A percentile compares a stretch with the other conserved stretches of the same genome.
Conservation (phyloP, 2,888 invertebrate species). For the Drosophila pseudotakahashii region DNA sequence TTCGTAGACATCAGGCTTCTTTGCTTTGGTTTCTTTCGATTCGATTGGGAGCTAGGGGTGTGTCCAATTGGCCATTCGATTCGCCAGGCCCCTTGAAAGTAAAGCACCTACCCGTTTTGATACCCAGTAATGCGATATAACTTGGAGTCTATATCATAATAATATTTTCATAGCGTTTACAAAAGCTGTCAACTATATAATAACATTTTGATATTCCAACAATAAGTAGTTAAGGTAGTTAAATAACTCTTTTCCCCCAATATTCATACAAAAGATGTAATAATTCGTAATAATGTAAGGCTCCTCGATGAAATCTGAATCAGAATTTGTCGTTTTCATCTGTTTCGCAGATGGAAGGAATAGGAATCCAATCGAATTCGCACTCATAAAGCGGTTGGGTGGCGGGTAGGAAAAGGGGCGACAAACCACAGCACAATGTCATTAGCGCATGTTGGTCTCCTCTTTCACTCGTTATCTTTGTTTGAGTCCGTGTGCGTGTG, state of each 20-base stretch:
- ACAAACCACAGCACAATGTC: conserved; percentile 44
- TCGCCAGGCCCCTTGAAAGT: background rate
- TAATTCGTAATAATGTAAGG: conserved; percentile 16
- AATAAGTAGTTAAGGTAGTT: background rate
- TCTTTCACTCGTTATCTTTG: conserved; percentile 6
- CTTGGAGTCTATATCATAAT: background rate
- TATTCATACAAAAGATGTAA: conserved; percentile 2
- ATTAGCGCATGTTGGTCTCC: conserved; percentile 40
- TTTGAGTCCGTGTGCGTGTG: background rate
- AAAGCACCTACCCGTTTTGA: background rate
- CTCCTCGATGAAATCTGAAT: background rate
- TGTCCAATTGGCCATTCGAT: background rate
- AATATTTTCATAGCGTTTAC: too few species aligned
- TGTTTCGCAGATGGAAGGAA: background rate
- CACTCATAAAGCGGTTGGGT: background rate
- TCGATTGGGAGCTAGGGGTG: background rate
- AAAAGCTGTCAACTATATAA: too few species aligned
- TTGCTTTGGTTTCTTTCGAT: background rate
- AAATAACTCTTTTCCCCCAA: too few species aligned
- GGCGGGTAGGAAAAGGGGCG: background rate
- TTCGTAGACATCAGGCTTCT: background rate
- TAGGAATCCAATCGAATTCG: conserved; percentile 21
- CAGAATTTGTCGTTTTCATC: conserved; percentile 7
- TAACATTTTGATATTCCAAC: too few species aligned
- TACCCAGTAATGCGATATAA: background rate